These are phyloP conservation scores for Cryptoprocta ferox DNA, from an alignment of 2,797 vertebrate species.

Conservation along the genomic window DNA sequence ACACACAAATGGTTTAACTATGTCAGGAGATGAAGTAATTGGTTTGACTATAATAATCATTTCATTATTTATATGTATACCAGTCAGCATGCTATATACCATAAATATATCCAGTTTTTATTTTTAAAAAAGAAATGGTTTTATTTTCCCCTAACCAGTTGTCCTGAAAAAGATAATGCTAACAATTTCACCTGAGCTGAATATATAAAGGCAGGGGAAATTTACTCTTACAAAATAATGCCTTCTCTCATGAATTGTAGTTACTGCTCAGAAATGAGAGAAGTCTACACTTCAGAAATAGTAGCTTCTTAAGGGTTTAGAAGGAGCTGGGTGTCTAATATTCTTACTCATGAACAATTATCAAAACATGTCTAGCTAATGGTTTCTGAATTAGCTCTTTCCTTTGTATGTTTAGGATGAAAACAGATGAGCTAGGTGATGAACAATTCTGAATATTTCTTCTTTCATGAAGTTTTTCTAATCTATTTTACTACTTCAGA, in stretches of 20 bases:
- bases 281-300: background rate
- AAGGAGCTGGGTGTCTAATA: background rate
- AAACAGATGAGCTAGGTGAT: background rate
- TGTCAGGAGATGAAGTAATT: background rate
- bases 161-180: background rate
- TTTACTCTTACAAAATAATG: background rate
- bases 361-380: background rate
- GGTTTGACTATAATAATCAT: background rate
- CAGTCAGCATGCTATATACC: background rate
- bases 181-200: background rate
- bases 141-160: background rate
- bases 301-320: background rate
- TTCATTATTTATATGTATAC: background rate
- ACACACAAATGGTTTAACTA: background rate
- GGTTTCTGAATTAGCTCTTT: background rate
- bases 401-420: background rate
- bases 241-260: background rate
- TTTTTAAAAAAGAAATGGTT: background rate
- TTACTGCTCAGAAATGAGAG: background rate
- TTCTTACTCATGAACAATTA: background rate
- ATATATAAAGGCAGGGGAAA: background rate
- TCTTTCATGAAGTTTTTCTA: background rate
- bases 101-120: background rate
- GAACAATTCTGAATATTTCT: conserved; percentile 5
- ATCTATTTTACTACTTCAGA: background rate